These are phyloP conservation scores for Etheostoma perlongum DNA, from an alignment of 2,797 vertebrate species.

Conservation along the genomic window DNA sequence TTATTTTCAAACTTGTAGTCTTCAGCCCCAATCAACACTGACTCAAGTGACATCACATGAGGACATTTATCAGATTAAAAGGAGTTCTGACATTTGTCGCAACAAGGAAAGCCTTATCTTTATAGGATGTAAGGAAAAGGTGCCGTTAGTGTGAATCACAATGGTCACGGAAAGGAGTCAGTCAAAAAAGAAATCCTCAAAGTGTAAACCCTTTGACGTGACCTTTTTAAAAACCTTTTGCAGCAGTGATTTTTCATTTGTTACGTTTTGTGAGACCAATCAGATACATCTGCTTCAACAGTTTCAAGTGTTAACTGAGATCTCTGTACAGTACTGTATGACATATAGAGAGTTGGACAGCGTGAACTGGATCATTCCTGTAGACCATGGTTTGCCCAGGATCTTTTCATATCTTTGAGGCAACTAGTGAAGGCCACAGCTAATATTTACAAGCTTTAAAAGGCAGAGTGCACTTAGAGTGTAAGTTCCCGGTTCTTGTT, in stretches of 20 bases:
- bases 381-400: background rate
- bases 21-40: too few relatives aligned
- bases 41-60: too few relatives aligned
- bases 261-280: background rate
- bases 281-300: background rate
- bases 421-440: slow-evolving; percentile 25
- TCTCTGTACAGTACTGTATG: background rate
- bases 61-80: too few relatives aligned
- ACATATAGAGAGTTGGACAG: background rate
- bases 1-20: too few relatives aligned
- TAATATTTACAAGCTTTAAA: slow-evolving; percentile 28
- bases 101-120: too few relatives aligned
- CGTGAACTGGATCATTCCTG: background rate
- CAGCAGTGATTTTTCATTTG: too few relatives aligned
- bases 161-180: too few relatives aligned
- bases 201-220: background rate
- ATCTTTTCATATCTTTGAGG: slow-evolving; percentile 24
- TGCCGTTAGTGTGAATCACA: too few relatives aligned
- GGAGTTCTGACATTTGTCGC: too few relatives aligned
- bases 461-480: slow-evolving; percentile 24
- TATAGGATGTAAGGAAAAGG: too few relatives aligned
- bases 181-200: too few relatives aligned
- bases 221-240: background rate
- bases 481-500: slow-evolving; percentile 6
- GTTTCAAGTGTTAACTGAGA: background rate